Evolutionary conservation across 2,797 vertebrate species (phyloP), one percentile per base, ranked within the genome.

Genomic region (Eulemur albifrons): DNA sequence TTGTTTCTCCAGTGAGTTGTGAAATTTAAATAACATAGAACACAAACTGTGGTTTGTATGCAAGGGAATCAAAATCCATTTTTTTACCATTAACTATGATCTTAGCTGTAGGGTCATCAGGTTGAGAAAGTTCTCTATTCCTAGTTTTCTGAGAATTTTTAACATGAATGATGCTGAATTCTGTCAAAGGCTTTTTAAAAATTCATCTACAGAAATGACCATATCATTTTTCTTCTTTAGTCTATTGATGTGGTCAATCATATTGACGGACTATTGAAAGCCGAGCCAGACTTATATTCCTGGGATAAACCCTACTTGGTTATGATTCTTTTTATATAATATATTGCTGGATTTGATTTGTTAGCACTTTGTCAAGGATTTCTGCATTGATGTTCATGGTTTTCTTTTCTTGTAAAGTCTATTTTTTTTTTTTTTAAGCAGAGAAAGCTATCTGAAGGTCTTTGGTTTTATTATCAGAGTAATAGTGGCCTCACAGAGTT

Each of bases 21-120:
- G 11, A 18, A 92, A 97, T 48, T 96, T 80, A 97, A 85, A 70
- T 75, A 82, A 82, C 59, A 83, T 1, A 40, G 70, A 79, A 90
- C 25, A 90, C 15, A 93, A 83, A 89, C 20, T 92, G 48, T 75
- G 21, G 69, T 88, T 89, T 88, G 20, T 82, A 57, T 79, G n/a
- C 48, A 70, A 95, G 45, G 93, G 65, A 86, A 96, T 82, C 65
- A 76, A 52, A 94, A 93, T 72, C 81, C n/a, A 35, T 67, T 67
- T 35, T 67, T 67, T 67, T 35, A 67, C 18, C 14, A 90, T 50
- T 88, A 77, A 75, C 76, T 87, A 40, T 45, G 43, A 88, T 52
- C 40, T 88, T 70, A 92, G 59, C 35, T 35, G 21, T 11, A 63
- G 43, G 45, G 2, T 40, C 82, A 75, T 48, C n/a, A 48, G n/a